Conservation (phyloP, 2,888 invertebrate genomes). For the Drosophila melanosoma region DNA sequence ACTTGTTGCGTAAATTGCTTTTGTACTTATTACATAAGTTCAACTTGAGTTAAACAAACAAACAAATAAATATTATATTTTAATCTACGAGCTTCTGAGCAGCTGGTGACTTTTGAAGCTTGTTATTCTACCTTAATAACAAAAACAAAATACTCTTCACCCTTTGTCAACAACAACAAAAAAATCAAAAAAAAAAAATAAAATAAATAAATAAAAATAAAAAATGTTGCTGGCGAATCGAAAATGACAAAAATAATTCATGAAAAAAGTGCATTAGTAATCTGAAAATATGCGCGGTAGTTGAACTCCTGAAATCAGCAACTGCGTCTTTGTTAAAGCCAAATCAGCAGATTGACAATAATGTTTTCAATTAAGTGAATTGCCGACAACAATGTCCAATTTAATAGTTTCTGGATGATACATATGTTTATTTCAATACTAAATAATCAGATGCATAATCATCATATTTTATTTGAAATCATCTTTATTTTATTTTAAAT, state of each 20-base stretch:
- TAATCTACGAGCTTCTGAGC: slow-evolving; percentile 36
- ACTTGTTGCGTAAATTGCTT: background rate
- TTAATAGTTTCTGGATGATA: background rate
- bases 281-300: slow-evolving; percentile 30
- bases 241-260: slow-evolving; percentile 36
- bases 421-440: background rate
- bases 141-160: slow-evolving; percentile 30
- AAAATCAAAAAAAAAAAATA: slow-evolving; percentile 36
- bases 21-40: slow-evolving; percentile 5
- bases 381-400: background rate
- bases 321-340: slow-evolving; percentile 18
- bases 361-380: background rate
- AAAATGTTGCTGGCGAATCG: background rate
- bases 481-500: background rate
- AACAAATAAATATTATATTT: no score
- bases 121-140: slow-evolving; percentile 40
- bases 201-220: background rate
- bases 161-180: slow-evolving; percentile 40
- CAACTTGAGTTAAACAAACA: slow-evolving; percentile 10
- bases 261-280: slow-evolving; percentile 31
- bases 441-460: slow-evolving; percentile 1
- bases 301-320: slow-evolving; percentile 35
- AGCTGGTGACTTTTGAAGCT: slow-evolving; percentile 57
- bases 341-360: background rate
- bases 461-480: background rate